These are phyloP conservation scores for Yasuhikotakia modesta DNA, from an alignment of 2,797 vertebrate genomes.

Conservation along the genomic window DNA sequence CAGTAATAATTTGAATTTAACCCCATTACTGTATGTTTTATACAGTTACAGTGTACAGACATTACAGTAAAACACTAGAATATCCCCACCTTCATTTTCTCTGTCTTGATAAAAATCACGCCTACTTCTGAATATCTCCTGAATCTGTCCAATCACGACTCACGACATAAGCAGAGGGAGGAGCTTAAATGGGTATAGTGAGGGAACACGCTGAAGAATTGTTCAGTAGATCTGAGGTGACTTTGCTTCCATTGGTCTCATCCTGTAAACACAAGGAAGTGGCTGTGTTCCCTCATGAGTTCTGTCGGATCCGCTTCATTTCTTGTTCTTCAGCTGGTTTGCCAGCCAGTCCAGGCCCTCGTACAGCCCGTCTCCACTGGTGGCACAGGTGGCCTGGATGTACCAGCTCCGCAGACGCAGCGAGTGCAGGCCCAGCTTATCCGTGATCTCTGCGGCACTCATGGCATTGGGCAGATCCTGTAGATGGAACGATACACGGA, in stretches of 20 bases:
- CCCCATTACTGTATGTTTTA: constrained; percentile 20
- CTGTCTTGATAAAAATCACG: too few species aligned
- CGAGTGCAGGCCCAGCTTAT: constrained; percentile 95
- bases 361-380: constrained; percentile 92
- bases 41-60: constrained; percentile 10
- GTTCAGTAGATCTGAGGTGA: constrained; percentile 57
- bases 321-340: constrained; percentile 98
- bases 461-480: constrained; percentile 97
- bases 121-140: too few species aligned
- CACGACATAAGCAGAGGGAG: too few species aligned
- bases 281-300: constrained; percentile 55
- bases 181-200: constrained; percentile 36
- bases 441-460: constrained; percentile 96
- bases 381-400: constrained; percentile 97
- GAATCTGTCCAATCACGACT: too few species aligned
- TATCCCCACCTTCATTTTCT: too few species aligned
- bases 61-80: not conserved
- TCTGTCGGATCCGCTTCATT: constrained; percentile 74
- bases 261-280: too few species aligned
- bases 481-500: not conserved
- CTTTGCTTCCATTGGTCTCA: constrained; percentile 65
- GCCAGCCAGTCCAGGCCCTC: constrained; percentile 97
- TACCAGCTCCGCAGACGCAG: constrained; percentile 96
- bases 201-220: too few species aligned
- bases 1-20: constrained; percentile 29